Conservation (phyloP, 2,113 vertebrate genomes). For the Psettodes erumei region DNA sequence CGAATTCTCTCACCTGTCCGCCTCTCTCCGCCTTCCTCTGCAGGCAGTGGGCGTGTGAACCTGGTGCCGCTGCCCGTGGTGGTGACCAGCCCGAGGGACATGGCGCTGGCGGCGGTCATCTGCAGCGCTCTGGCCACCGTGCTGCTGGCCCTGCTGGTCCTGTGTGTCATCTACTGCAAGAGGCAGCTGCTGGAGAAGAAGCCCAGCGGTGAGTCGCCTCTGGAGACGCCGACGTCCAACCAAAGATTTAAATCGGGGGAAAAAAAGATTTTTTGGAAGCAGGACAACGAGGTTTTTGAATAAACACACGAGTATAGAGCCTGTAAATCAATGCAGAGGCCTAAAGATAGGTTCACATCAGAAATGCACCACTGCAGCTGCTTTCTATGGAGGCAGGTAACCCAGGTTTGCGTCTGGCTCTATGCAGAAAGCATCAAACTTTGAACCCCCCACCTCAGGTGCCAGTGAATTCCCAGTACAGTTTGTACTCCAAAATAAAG, state of each 20-base stretch:
- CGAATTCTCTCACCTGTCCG: background rate
- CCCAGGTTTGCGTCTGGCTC: background rate
- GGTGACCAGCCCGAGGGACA: slow-evolving; percentile 92
- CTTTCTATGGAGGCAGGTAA: background rate
- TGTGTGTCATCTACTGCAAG: slow-evolving; percentile 98
- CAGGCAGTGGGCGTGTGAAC: slow-evolving; percentile 93
- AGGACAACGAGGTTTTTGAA: background rate
- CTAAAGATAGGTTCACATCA: background rate
- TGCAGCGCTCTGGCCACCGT: slow-evolving; percentile 95
- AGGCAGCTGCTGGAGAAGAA: slow-evolving; percentile 98
- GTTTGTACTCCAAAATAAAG: slow-evolving; percentile 14
- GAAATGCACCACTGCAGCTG: background rate
- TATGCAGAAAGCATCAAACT: background rate
- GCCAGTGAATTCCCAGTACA: slow-evolving; percentile 9
- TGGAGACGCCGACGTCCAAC: background rate
- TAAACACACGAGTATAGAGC: too few relatives aligned
- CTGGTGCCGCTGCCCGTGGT: slow-evolving; percentile 91
- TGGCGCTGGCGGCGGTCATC: slow-evolving; percentile 94
- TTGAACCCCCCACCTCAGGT: slow-evolving; percentile 10
- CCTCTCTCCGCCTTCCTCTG: background rate
- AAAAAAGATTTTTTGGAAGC: too few relatives aligned
- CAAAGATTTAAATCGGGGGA: background rate
- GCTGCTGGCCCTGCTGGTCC: slow-evolving; percentile 92
- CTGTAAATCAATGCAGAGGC: background rate
- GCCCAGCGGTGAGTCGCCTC: slow-evolving; percentile 88